These are phyloP conservation scores for Metopolophium dirhodum DNA, from an alignment of 1,140 invertebrate species.

Conservation along the genomic window DNA sequence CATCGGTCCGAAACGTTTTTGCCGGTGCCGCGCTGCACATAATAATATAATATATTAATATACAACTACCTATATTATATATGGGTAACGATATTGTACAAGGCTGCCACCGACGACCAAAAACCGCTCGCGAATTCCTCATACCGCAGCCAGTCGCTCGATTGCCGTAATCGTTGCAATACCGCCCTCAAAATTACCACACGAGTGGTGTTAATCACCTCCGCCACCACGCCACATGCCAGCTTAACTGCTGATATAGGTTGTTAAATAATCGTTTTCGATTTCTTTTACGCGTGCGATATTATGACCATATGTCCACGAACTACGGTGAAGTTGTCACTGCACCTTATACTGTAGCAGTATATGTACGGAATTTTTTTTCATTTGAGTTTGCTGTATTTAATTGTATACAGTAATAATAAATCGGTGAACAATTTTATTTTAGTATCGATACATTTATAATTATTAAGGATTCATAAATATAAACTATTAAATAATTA, in stretches of 20 bases:
- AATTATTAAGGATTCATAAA: too few species aligned
- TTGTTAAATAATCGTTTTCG: background rate
- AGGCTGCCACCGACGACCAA: background rate
- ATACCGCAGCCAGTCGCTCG: background rate
- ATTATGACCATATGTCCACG: too few species aligned
- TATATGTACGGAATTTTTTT: too few species aligned
- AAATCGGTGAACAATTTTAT: too few species aligned
- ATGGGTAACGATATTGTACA: background rate
- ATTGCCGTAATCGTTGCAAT: background rate
- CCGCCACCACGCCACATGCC: too few species aligned
- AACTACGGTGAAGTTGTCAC: too few species aligned
- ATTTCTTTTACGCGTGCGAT: background rate
- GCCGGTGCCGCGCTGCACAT: background rate
- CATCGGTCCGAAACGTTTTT: background rate
- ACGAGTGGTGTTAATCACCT: background rate
- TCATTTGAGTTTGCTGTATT: too few species aligned
- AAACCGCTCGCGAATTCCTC: background rate
- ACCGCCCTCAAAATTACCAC: background rate
- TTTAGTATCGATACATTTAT: too few species aligned
- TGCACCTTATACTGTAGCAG: too few species aligned
- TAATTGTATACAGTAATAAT: too few species aligned
- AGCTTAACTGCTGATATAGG: background rate
- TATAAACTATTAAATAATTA: too few species aligned
- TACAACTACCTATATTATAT: too few species aligned
- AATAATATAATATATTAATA: constrained; percentile 1